Evolutionary conservation across 2,113 vertebrate species (phyloP).

Genomic region (Gymnogyps californianus): DNA sequence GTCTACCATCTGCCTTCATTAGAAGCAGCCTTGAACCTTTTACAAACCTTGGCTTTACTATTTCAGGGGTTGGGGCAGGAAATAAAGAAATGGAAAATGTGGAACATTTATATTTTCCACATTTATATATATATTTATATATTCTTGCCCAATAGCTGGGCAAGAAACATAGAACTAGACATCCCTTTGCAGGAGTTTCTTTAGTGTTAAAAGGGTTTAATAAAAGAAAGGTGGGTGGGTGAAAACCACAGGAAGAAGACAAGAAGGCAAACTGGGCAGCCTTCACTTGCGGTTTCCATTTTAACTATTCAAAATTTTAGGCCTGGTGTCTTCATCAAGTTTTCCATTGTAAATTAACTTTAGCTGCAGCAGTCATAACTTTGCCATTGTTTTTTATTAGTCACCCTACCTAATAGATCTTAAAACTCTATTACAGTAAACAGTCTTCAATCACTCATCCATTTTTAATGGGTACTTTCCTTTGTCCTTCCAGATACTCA

Average conservation of each 20-base stretch:
- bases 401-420: background rate
- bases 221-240: conserved; percentile 6
- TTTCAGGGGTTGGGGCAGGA: background rate
- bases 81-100: background rate
- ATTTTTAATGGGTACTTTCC: background rate
- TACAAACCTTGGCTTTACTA: background rate
- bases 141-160: background rate
- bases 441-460: background rate
- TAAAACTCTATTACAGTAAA: background rate
- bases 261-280: background rate
- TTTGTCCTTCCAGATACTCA: background rate
- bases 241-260: background rate
- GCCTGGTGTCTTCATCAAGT: background rate
- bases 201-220: background rate
- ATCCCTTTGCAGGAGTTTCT: background rate
- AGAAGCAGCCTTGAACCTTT: background rate
- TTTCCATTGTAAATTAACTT: background rate
- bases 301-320: background rate
- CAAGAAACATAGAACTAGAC: background rate
- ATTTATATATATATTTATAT: no score
- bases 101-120: background rate
- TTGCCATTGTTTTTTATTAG: background rate
- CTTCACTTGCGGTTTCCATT: background rate
- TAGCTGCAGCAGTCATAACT: background rate
- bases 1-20: background rate